Evolutionary conservation across 2,797 vertebrate species (phyloP).

Genomic region (Sebastes vulpes): DNA sequence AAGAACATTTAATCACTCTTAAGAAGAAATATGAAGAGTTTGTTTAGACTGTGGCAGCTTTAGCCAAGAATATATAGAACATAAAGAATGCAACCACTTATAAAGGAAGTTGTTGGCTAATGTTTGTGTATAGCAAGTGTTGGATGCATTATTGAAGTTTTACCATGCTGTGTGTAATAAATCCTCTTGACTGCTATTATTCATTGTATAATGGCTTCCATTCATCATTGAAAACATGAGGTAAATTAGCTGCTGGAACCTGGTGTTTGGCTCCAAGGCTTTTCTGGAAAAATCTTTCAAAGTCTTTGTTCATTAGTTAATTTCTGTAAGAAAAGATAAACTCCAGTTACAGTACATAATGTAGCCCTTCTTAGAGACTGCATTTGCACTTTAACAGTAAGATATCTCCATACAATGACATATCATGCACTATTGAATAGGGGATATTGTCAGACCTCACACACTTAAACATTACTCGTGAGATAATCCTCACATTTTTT

Average conservation of each 20-base stretch:
- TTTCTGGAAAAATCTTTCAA: constrained; percentile 54
- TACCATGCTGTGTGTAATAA: constrained; percentile 65
- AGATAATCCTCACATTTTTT: constrained; percentile 47
- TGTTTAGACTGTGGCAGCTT: constrained; percentile 9
- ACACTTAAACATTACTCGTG: constrained; percentile 18
- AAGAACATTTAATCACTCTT: constrained; percentile 6
- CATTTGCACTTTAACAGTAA: constrained; percentile 25
- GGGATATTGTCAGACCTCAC: constrained; percentile 19
- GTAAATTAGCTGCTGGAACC: constrained; percentile 74
- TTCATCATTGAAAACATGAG: constrained; percentile 77
- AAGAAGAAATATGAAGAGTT: constrained; percentile 13
- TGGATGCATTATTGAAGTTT: constrained; percentile 69
- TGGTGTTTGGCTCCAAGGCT: constrained; percentile 54
- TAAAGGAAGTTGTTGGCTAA: constrained; percentile 43
- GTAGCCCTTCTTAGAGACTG: neutral
- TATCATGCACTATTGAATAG: neutral
- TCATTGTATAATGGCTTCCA: constrained; percentile 77
- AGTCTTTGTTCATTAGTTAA: constrained; percentile 48
- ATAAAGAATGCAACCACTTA: constrained; percentile 32
- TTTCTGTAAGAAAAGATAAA: constrained; percentile 44
- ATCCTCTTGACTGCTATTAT: constrained; percentile 78
- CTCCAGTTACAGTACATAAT: constrained; percentile 16
- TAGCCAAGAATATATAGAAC: neutral
- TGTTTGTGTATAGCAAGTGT: constrained; percentile 47
- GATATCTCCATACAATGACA: constrained; percentile 14